These are phyloP conservation scores for Myzus persicae DNA, from an alignment of 1,140 invertebrate genomes.

Conservation along the genomic window DNA sequence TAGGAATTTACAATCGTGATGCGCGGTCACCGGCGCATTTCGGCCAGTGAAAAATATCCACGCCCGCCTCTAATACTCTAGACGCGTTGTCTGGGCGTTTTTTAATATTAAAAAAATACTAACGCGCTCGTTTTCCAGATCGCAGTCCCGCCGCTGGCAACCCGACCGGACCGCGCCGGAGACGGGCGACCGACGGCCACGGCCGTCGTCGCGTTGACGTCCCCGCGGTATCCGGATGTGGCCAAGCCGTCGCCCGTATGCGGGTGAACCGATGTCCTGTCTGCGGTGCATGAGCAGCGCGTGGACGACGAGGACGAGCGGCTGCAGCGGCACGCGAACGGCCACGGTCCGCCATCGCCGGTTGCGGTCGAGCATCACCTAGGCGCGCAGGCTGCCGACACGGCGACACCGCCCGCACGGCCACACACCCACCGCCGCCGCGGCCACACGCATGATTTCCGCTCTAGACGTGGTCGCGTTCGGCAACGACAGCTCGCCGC, in stretches of 20 bases:
- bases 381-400: background rate
- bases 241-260: conserved; percentile 25
- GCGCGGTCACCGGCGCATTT: too few relatives aligned
- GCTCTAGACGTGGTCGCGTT: conserved; percentile 51
- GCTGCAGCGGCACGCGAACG: background rate
- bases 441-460: conserved; percentile 41
- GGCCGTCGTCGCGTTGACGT: background rate
- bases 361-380: conserved; percentile 45
- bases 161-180: background rate
- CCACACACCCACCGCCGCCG: background rate
- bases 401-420: background rate
- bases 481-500: conserved; percentile 52
- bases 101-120: background rate
- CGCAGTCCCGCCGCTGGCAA: background rate
- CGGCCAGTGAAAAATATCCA: too few relatives aligned
- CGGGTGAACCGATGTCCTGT: conserved; percentile 29
- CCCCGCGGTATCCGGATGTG: conserved; percentile 19
- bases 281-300: background rate
- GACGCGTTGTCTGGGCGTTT: too few relatives aligned
- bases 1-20: too few relatives aligned
- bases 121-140: background rate
- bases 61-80: too few relatives aligned
- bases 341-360: conserved; percentile 15
- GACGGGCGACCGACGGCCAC: background rate
- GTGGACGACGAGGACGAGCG: background rate